These are phyloP conservation scores for Lampris incognitus DNA, from an alignment of 2,113 vertebrate species.

Conservation along the genomic window DNA sequence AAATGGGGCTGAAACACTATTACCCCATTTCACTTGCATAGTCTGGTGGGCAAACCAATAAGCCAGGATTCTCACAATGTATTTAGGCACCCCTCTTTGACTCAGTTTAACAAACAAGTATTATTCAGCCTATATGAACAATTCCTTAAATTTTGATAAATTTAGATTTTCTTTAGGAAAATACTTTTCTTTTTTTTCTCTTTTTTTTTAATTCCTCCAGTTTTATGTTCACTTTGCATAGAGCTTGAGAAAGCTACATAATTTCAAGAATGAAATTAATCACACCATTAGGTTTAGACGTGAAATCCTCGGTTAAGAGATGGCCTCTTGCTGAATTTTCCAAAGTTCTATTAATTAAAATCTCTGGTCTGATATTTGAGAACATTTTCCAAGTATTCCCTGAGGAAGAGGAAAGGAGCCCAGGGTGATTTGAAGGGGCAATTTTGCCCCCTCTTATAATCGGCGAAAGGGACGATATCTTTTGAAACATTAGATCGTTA, in stretches of 20 bases:
- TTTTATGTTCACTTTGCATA: too few species aligned
- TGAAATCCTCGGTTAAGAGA: slow-evolving; percentile 24
- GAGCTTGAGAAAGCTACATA: neutral
- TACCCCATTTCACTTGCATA: too few species aligned
- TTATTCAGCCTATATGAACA: too few species aligned
- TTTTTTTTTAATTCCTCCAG: too few species aligned
- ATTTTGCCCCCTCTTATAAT: slow-evolving; percentile 49
- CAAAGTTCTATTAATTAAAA: slow-evolving; percentile 29
- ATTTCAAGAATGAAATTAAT: slow-evolving; percentile 8
- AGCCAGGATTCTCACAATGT: too few species aligned
- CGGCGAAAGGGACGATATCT: slow-evolving; percentile 44
- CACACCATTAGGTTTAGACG: neutral
- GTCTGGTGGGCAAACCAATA: too few species aligned
- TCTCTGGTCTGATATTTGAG: slow-evolving; percentile 11
- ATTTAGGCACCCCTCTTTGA: too few species aligned
- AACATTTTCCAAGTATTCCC: slow-evolving; percentile 26
- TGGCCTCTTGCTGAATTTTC: slow-evolving; percentile 19
- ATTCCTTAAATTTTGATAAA: too few species aligned
- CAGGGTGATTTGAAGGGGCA: slow-evolving; percentile 49
- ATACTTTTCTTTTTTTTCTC: too few species aligned
- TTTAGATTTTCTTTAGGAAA: too few species aligned
- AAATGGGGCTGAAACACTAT: too few species aligned
- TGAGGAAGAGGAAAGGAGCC: slow-evolving; percentile 28
- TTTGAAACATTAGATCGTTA: slow-evolving; percentile 71
- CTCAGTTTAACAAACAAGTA: too few species aligned